phyloP scores from a whole-genome alignment of 2,888 invertebrate genomes.

The Endotricha flammealis region DNA sequence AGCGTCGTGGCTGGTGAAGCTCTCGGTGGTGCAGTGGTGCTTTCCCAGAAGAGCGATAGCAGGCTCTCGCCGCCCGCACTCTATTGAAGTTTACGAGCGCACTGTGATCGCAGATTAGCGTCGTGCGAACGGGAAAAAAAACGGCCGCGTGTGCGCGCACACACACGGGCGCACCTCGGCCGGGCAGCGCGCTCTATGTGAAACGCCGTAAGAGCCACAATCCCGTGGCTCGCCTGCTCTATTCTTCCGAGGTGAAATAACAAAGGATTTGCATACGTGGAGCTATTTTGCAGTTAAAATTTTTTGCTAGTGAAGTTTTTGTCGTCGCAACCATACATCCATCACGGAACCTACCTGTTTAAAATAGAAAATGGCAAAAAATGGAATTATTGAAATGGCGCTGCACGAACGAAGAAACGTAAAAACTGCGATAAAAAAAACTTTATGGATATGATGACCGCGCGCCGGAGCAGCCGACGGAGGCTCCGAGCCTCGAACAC shows the following conservation, averaged over 20 bases:
- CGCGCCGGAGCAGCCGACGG: no score
- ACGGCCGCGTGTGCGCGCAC: constrained; percentile 8
- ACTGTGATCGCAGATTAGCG: constrained; percentile 21
- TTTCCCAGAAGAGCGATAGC: constrained; percentile 20
- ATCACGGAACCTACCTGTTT: constrained; percentile 21
- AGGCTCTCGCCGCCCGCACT: constrained; percentile 12
- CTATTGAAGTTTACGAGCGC: constrained; percentile 24
- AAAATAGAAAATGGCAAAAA: constrained; percentile 13
- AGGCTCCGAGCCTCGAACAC: no score
- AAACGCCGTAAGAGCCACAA: neutral
- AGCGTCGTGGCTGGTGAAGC: no score
- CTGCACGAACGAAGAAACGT: neutral
- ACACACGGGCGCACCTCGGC: neutral
- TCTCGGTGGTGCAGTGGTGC: constrained; percentile 18
- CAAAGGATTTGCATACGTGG: constrained; percentile 37
- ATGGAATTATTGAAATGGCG: constrained; percentile 10
- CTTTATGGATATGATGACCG: neutral
- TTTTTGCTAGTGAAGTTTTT: constrained; percentile 28
- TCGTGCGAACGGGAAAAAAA: constrained; percentile 13
- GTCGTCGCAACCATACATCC: constrained; percentile 19
- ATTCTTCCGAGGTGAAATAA: constrained; percentile 8
- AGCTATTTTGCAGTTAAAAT: constrained; percentile 14
- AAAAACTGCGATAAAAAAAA: neutral
- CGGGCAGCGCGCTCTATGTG: neutral
- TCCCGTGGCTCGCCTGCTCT: neutral